A percentile compares a stretch with the other conserved stretches of the same genome.
Evolutionary conservation across 2,797 vertebrate genomes (phyloP).

Genomic region (Hippoglossus hippoglossus): DNA sequence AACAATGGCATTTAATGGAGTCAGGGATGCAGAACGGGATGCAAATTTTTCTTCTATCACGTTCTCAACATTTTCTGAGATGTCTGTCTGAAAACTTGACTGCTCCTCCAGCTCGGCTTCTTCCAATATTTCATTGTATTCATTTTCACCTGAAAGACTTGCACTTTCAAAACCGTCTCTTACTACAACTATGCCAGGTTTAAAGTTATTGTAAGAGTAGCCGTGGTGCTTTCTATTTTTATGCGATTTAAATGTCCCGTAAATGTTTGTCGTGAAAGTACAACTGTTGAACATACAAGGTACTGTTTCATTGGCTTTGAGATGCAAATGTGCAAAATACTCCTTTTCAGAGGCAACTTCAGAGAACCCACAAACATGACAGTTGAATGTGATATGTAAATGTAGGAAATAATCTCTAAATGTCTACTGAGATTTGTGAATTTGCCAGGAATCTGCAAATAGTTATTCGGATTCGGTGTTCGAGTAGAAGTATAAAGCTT

Average conservation of each 20-base stretch:
- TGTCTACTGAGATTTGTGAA: too few relatives aligned
- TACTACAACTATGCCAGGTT: background rate
- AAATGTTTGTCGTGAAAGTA: constrained; percentile 18
- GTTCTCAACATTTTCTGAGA: background rate
- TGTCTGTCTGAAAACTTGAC: background rate
- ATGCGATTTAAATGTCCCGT: constrained; percentile 11
- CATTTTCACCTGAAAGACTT: background rate
- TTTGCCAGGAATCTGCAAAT: too few relatives aligned
- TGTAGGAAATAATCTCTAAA: too few relatives aligned
- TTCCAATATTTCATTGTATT: background rate
- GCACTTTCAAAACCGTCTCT: background rate
- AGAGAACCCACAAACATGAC: too few relatives aligned
- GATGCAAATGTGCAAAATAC: too few relatives aligned
- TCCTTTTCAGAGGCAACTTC: too few relatives aligned
- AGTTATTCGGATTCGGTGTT: too few relatives aligned
- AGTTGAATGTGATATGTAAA: too few relatives aligned
- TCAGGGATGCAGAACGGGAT: background rate
- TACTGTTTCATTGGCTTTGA: constrained; percentile 28
- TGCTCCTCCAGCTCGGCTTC: background rate
- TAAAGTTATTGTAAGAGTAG: constrained; percentile 16
- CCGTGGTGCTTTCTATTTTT: constrained; percentile 3
- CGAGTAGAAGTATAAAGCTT: too few relatives aligned
- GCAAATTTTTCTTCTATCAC: background rate
- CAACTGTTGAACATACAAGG: background rate
- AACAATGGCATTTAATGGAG: constrained; percentile 1